Base-by-base conservation (phyloP, 2,797 vertebrate species). In the Iguana delicatissima region DNA sequence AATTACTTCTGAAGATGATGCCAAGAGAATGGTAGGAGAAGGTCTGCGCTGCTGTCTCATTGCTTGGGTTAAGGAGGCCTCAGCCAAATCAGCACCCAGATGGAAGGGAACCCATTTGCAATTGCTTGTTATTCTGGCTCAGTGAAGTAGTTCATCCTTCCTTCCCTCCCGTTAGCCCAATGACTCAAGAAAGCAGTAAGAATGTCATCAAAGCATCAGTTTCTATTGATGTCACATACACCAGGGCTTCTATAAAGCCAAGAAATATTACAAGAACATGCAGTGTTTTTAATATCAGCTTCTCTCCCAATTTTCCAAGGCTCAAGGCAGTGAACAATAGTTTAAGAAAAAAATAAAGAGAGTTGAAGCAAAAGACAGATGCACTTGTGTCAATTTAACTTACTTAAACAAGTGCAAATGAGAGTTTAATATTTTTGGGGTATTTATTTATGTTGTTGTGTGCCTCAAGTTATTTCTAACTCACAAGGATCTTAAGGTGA, bases 101-200 rank as follows among this genome's bases (percentile, higher is more conserved):
- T 52, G 10, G 10, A 32, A 79, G 2, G 59, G 10, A 67, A 67
- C 57, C 42, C 18, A 84, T 42, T 50, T 73, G 81, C 29, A 50
- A 89, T 86, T 88, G 4, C 69, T 91, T 83, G 50, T 55, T 59
- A 12, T 0, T 74, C 35, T 76, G 74, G 86, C 20, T 82, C 80
- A 93, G 72, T 10, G 9, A 94, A 92, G 46, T 32, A 42, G 80
- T 64, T 88, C 52, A 92, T 67, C 16, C 81, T 87, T 91, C 80
- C 32, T 87, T 88, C 86, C 50, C 92, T 50, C 85, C 85, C 38
- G 22, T 89, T 92, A 89, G 73, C 57, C 89, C 89, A 24, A 86
- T 80, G 84, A 92, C 13, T 89, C 35, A 93, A 91, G 20, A 90
- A 46, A 89, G 69, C 57, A 92, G 59, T 12, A 92, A 24, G 62